These are phyloP conservation scores for Sarcophaga caerulescens DNA, from an alignment of 2,888 invertebrate species.

Conservation along the genomic window DNA sequence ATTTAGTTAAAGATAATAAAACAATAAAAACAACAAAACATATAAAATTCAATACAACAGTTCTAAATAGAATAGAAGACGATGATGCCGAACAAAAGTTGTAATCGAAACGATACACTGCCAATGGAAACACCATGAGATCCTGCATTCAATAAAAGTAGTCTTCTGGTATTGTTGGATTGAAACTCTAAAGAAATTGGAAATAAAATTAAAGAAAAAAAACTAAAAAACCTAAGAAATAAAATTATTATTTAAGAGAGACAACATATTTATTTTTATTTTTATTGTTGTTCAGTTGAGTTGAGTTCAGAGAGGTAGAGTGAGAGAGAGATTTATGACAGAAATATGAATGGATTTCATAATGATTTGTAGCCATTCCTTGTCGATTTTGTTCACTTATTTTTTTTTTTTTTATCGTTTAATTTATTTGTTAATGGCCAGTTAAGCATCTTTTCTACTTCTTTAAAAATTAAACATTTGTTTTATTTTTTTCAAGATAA, in stretches of 20 bases:
- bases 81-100: slow-evolving; percentile 5
- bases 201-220: background rate
- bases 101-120: slow-evolving; percentile 1
- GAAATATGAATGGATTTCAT: slow-evolving; percentile 66
- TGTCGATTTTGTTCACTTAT: slow-evolving; percentile 33
- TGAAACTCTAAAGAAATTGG: slow-evolving; percentile 21
- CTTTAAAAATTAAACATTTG: background rate
- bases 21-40: background rate
- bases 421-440: slow-evolving; percentile 51
- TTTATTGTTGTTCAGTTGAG: slow-evolving; percentile 42
- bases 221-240: slow-evolving; percentile 3
- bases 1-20: slow-evolving; percentile 41
- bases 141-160: background rate
- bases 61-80: background rate
- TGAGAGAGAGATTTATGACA: slow-evolving; percentile 25
- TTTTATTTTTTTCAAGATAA: background rate
- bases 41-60: background rate
- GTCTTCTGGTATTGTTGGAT: background rate
- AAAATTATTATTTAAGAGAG: background rate
- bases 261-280: slow-evolving; percentile 28
- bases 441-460: slow-evolving; percentile 51
- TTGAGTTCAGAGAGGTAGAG: too few species aligned
- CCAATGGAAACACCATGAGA: slow-evolving; percentile 20
- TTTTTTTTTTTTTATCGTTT: slow-evolving; percentile 35
- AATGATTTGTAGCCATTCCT: slow-evolving; percentile 64